Conservation (phyloP, 2,888 invertebrate genomes). For the Caenorhabditis zanzibari region DNA sequence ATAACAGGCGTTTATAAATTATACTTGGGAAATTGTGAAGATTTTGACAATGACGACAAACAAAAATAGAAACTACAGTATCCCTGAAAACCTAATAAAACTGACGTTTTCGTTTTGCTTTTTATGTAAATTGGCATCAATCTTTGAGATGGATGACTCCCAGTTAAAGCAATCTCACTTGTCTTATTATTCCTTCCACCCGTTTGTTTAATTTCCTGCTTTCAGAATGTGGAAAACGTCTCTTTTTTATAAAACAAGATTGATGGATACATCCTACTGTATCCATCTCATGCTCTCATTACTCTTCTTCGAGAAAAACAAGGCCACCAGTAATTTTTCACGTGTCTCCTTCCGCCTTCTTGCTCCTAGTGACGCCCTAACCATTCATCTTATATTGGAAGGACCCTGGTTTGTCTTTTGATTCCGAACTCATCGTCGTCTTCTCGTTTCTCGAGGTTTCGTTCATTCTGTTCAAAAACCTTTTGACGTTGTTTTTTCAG, state of each 20-base stretch:
- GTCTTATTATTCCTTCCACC: too few species aligned
- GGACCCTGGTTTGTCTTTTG: constrained; percentile 1
- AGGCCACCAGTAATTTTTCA: constrained; percentile 36
- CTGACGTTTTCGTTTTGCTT: too few species aligned
- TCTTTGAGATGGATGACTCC: too few species aligned
- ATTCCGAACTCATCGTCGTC: background rate
- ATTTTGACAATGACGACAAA: too few species aligned
- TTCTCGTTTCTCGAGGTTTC: constrained; percentile 5
- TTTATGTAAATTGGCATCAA: too few species aligned
- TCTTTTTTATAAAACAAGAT: background rate
- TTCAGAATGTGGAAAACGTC: background rate
- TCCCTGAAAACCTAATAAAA: too few species aligned
- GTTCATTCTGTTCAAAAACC: background rate
- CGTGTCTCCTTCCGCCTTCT: constrained; percentile 5
- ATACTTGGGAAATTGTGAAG: too few species aligned
- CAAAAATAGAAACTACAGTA: too few species aligned
- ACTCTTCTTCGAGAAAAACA: constrained; percentile 2
- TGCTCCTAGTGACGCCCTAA: constrained; percentile 14
- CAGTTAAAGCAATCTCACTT: too few species aligned
- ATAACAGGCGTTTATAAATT: too few species aligned
- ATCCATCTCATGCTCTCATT: constrained; percentile 25
- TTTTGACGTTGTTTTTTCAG: background rate
- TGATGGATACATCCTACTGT: constrained; percentile 41
- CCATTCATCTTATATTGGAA: constrained; percentile 34
- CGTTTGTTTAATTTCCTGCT: constrained; percentile 39